phyloP scores from a whole-genome alignment of 2,797 vertebrate species.

The Malurus splendens region DNA sequence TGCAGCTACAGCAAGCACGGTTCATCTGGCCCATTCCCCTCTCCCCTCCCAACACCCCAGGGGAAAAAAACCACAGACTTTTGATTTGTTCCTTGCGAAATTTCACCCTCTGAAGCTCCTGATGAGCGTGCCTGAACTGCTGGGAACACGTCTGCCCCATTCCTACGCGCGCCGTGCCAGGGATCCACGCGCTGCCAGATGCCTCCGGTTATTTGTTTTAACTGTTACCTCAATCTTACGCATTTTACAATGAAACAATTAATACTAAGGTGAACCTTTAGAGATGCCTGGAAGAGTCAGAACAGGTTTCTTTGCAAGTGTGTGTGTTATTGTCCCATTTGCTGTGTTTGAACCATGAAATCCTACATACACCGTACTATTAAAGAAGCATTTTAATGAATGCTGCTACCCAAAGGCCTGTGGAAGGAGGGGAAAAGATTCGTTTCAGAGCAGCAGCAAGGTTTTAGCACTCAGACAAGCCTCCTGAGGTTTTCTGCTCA shows the following conservation, averaged over 20 bases:
- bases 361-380: not conserved
- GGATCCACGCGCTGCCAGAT: not conserved
- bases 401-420: not conserved
- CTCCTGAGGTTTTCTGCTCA: not conserved
- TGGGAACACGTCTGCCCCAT: conserved; percentile 39
- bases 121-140: conserved; percentile 19
- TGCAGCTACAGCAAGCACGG: not conserved
- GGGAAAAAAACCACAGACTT: conserved; percentile 8
- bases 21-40: not conserved
- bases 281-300: conserved; percentile 3
- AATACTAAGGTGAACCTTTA: not conserved
- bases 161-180: not conserved
- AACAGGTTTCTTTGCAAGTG: not conserved
- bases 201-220: conserved; percentile 57
- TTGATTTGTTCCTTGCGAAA: conserved; percentile 17
- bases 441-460: not conserved
- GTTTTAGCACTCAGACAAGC: not conserved
- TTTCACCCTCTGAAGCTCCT: conserved; percentile 21
- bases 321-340: not conserved
- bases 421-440: conserved; percentile 18
- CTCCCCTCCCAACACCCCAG: not conserved
- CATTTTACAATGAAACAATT: conserved; percentile 38
- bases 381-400: conserved; percentile 25
- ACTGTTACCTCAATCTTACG: conserved; percentile 39
- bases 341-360: not conserved